These are phyloP conservation scores for Melieria omissa DNA, from an alignment of 2,888 invertebrate species.

Conservation along the genomic window DNA sequence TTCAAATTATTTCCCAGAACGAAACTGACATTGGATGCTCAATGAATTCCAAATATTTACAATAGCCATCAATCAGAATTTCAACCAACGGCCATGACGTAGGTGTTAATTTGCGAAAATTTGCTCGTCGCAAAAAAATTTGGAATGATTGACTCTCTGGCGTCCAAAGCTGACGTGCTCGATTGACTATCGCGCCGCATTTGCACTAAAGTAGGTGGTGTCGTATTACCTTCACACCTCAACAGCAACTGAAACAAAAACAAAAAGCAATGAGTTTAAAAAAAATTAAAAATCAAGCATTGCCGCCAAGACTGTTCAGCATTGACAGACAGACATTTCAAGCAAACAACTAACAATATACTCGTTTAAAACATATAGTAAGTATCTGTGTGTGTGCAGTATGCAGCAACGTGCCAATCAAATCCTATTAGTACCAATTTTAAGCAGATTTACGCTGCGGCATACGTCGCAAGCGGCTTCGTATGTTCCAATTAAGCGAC, in stretches of 20 bases:
- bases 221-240: not conserved
- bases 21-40: not conserved
- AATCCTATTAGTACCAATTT: slow-evolving; percentile 63
- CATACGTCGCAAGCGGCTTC: slow-evolving; percentile 15
- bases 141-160: slow-evolving; percentile 6
- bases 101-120: slow-evolving; percentile 35
- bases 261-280: not conserved
- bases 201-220: slow-evolving; percentile 1
- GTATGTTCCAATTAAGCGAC: slow-evolving; percentile 62
- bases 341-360: too few species aligned
- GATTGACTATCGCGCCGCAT: not conserved
- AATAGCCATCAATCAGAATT: slow-evolving; percentile 26
- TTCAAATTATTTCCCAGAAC: slow-evolving; percentile 16
- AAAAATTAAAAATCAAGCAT: too few species aligned
- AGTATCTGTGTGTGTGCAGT: not conserved
- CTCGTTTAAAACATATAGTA: too few species aligned
- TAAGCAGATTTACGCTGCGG: slow-evolving; percentile 62
- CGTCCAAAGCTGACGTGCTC: not conserved
- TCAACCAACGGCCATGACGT: slow-evolving; percentile 18
- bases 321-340: too few species aligned
- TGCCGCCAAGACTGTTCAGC: too few species aligned
- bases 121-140: slow-evolving; percentile 9
- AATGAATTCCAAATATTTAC: slow-evolving; percentile 28
- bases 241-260: not conserved
- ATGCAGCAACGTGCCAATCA: slow-evolving; percentile 40